A percentile compares a stretch with the other conserved stretches of the same genome.
These are phyloP conservation scores for Terrapene triunguis DNA, from an alignment of 2,113 vertebrate species.

Conservation along the genomic window DNA sequence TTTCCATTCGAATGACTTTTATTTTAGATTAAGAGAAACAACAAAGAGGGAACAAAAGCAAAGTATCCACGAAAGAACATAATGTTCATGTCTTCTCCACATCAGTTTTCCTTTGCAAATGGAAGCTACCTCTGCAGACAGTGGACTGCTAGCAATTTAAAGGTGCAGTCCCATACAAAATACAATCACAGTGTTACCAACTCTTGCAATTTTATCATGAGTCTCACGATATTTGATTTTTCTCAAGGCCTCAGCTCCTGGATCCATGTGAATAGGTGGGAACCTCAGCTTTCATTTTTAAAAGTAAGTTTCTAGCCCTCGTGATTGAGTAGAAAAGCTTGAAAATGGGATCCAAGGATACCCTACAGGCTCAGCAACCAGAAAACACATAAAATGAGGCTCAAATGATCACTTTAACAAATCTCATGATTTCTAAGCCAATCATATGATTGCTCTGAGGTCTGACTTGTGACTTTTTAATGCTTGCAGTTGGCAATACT, in stretches of 20 bases:
- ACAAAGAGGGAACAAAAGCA: background rate
- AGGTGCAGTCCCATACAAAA: background rate
- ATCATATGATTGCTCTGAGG: background rate
- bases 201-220: background rate
- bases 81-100: background rate
- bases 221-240: slow-evolving; percentile 3
- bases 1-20: background rate
- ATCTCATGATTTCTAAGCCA: background rate
- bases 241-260: background rate
- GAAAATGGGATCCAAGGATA: background rate
- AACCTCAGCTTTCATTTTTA: slow-evolving; percentile 11
- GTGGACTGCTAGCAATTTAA: background rate
- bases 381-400: background rate
- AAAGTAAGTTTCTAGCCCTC: slow-evolving; percentile 1
- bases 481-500: background rate
- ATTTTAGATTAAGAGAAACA: background rate
- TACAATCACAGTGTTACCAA: background rate
- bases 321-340: background rate
- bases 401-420: background rate
- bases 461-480: background rate
- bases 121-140: slow-evolving; percentile 1
- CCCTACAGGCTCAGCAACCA: background rate
- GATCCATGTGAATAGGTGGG: background rate
- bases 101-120: background rate
- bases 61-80: background rate